Evolutionary conservation across 2,113 vertebrate genomes (phyloP), one percentile per base, ranked within the genome.

Genomic region (Mirounga angustirostris): DNA sequence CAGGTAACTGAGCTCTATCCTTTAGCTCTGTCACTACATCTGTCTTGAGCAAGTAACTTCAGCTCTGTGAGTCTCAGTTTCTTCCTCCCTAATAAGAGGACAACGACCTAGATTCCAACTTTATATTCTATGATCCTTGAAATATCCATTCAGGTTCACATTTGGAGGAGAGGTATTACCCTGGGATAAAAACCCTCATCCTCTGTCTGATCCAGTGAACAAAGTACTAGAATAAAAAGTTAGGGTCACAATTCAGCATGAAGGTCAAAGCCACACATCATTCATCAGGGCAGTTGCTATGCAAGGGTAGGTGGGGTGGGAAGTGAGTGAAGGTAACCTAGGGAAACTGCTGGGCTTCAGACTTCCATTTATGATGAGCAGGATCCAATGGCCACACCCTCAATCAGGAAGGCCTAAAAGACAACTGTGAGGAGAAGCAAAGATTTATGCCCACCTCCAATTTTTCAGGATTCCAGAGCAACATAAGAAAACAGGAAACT

Each of bases 161-260:
- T 58, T 82, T 59, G 46, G 81, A 81, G 46, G 95, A 94, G 54
- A 2, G 9, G 18, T 85, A 63, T 97, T 63, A 28, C 9, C 18
- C 40, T 80, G n/a, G 33, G 84, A 94, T 87, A 87, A 96, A 95
- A 89, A 89, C 21, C 18, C 52, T 52, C 82, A 87, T 22, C 52
- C 50, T 91, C 50, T 88, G 19, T 90, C 84, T 91, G 59, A 96
- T 90, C 33, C 43, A 80, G 61, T 36, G 22, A 96, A 94, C 73
- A 87, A 87, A 91, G 82, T 2, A 59, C 28, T 89, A 89, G 79
- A 94, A 73, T 93, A 54, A 89, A 92, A 95, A 56, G 36, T 52
- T 81, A 78, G 22, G 46, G 81, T 85, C 52, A 61, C 16, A 59
- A 40, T 73, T 95, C 65, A 73, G 76, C 12, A 19, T 50, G 63